Base-by-base conservation (phyloP, 2,888 invertebrate species). In the Cheilosia pagana region DNA sequence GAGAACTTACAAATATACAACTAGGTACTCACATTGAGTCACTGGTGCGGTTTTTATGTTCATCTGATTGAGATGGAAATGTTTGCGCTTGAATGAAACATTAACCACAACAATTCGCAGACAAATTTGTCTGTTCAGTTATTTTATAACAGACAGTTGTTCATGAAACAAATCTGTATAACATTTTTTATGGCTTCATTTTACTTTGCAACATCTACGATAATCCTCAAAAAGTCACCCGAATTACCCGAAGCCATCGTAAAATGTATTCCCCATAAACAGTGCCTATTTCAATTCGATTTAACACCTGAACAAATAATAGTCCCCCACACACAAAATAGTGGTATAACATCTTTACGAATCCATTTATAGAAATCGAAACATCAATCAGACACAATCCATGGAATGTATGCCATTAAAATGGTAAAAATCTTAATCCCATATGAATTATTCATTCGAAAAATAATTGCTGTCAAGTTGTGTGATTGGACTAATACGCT, bases 391-490 rank as follows among this genome's bases (percentile, higher is more conserved):
- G 62, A 55, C 74, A 23, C 53, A 19, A 21, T 68, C 60, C 55
- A 62, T 62, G 60, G 53, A 60, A 74, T 62, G 31, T 52, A 57
- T 53, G 55, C 60, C 41, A 43, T 68, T 75, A 62, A 60, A 77
- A 60, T 70, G 25, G 45, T 14, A 63, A 57, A 50, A 67, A 57
- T 77, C 55, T 57, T 62, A 50, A 68, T 31, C 55, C 43, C 45
- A 50, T 35, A 65, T 81, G 75, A 75, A 81, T 75, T 35, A 81
- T 75, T 81, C 75, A 81, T 81, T 52, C 10, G 48, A 63, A 63
- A 50, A 75, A 60, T 62, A 60, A 67, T 67, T 67, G 57, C 74
- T 55, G 48, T 48, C 74, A 67, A 68, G 3, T 62, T 53, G 60
- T 68, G 62, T 68, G 62, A 55, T 59, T 25, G 28, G 14, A 57